Evolutionary conservation across 2,888 invertebrate genomes (phyloP).

Genomic region (Junonia oenone): DNA sequence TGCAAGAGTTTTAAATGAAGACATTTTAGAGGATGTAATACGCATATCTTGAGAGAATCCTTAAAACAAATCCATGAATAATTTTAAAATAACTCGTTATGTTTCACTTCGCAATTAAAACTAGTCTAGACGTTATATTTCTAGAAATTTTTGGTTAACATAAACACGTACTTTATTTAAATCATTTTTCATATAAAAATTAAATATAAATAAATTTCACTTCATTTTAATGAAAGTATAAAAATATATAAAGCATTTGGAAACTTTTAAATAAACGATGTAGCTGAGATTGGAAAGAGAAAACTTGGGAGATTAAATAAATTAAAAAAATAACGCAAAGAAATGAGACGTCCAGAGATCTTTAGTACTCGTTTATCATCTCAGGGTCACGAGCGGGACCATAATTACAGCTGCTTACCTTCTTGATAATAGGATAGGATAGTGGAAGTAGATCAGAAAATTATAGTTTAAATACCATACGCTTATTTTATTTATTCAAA

Average conservation of each 20-base stretch:
- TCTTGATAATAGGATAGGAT: neutral
- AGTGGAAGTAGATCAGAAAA: neutral
- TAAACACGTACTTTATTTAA: no score
- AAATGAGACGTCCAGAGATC: neutral
- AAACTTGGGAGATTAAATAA: neutral
- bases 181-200: neutral
- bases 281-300: neutral
- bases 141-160: no score
- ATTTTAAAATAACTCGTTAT: no score
- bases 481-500: no score
- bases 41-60: no score
- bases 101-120: no score
- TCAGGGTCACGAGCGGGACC: no score
- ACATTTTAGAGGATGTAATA: no score
- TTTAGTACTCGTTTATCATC: neutral
- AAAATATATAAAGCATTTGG: neutral
- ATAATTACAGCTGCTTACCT: neutral
- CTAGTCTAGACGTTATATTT: no score
- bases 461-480: no score
- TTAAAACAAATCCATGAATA: no score
- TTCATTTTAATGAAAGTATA: neutral
- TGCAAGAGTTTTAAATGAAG: no score
- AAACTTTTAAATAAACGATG: neutral
- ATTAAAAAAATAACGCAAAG: neutral
- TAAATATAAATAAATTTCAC: neutral